Percentiles rank a stretch among this genome's conserved stretches.
Evolutionary conservation across 1,140 invertebrate genomes (phyloP).

Genomic region (Bombyx mori): DNA sequence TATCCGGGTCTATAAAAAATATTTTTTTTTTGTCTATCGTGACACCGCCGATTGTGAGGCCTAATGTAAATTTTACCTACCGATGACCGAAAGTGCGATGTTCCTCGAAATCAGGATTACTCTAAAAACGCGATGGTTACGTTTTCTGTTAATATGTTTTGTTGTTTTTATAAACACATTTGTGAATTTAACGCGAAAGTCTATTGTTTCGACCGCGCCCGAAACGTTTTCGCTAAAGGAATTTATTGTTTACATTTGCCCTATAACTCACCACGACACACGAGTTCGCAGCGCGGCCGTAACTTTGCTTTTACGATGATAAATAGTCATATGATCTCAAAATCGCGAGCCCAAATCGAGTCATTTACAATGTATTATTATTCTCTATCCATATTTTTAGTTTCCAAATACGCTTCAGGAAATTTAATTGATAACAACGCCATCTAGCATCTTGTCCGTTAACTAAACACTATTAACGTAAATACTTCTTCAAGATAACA

Average conservation of each 20-base stretch:
- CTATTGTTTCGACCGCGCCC: no score
- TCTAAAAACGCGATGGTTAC: neutral
- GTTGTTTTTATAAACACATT: no score
- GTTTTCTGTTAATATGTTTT: no score
- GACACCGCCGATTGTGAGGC: slow-evolving; percentile 17
- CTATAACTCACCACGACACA: no score
- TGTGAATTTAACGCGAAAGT: no score
- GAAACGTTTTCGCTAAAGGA: no score
- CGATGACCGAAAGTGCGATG: slow-evolving; percentile 32
- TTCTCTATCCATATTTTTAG: slow-evolving; percentile 18
- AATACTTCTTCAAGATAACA: no score
- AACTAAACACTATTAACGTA: no score
- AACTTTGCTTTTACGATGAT: neutral
- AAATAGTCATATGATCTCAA: slow-evolving; percentile 46
- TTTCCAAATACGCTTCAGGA: slow-evolving; percentile 10
- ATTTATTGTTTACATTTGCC: no score
- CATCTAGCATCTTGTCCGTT: no score
- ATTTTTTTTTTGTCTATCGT: neutral
- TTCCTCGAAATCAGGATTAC: slow-evolving; percentile 17
- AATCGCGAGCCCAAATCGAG: slow-evolving; percentile 45
- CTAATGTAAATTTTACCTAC: slow-evolving; percentile 30
- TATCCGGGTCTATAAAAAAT: neutral
- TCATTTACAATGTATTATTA: slow-evolving; percentile 32
- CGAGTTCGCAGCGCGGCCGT: no score
- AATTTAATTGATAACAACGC: no score